phyloP scores from a whole-genome alignment of 2,113 vertebrate species.

The Ramphastos sulfuratus region DNA sequence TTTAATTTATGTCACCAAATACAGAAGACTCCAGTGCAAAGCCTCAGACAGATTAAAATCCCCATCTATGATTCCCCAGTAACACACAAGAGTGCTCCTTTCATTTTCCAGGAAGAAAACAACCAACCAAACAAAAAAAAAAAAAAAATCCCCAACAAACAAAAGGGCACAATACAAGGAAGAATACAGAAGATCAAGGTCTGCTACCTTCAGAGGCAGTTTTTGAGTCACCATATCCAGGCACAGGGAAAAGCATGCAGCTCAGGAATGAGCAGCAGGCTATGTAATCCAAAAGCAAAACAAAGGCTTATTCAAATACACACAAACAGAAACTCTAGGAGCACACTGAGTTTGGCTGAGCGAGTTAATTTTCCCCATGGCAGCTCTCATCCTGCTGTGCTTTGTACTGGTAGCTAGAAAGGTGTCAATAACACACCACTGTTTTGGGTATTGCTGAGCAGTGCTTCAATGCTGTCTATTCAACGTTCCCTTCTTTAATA shows the following conservation, averaged over 20 bases:
- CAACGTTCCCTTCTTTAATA: neutral
- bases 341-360: neutral
- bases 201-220: neutral
- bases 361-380: neutral
- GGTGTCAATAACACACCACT: neutral
- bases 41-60: neutral
- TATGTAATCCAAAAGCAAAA: neutral
- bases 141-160: no score
- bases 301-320: neutral
- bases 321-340: neutral
- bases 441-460: neutral
- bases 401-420: neutral
- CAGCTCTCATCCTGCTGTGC: neutral
- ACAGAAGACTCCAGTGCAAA: neutral
- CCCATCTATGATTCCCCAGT: neutral
- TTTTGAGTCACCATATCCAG: neutral
- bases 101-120: neutral
- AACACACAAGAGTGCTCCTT: neutral
- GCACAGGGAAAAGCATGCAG: neutral
- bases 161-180: neutral
- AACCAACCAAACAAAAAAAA: no score
- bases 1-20: slow-evolving; percentile 15
- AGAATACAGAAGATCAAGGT: neutral
- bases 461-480: neutral
- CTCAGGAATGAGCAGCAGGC: neutral